Conservation (phyloP, 2,888 invertebrate genomes). For the Xestia ashworthii region DNA sequence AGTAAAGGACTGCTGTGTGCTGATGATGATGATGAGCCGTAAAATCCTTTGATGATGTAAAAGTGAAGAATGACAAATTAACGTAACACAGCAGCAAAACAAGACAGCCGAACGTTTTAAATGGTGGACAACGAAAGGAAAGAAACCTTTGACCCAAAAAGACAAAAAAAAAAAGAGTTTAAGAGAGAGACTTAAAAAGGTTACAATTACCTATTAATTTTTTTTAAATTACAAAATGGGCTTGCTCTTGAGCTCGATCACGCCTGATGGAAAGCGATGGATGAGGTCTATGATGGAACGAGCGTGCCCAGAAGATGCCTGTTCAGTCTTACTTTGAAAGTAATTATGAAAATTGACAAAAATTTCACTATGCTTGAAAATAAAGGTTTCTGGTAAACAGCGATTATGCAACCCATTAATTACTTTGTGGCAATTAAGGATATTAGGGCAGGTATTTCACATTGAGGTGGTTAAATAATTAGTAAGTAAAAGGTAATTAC, state of each 20-base stretch:
- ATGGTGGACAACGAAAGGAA: neutral
- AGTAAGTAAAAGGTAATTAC: neutral
- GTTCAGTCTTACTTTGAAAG: too few species aligned
- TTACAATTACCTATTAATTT: too few species aligned
- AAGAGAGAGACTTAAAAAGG: too few species aligned
- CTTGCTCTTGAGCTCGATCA: too few species aligned
- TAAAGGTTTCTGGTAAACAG: neutral
- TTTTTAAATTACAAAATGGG: too few species aligned
- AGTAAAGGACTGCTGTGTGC: too few species aligned
- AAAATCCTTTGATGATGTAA: neutral
- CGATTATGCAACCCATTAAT: conserved; percentile 25
- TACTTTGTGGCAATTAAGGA: conserved; percentile 28
- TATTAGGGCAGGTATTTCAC: conserved; percentile 27
- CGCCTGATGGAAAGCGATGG: too few species aligned
- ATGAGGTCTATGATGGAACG: too few species aligned
- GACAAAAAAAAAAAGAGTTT: too few species aligned
- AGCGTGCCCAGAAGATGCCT: too few species aligned
- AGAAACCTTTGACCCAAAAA: neutral
- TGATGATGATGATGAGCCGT: too few species aligned
- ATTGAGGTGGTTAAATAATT: conserved; percentile 3
- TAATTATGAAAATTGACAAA: neutral
- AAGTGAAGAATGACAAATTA: neutral
- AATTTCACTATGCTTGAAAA: neutral
- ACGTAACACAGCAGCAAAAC: neutral
- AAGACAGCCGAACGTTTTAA: too few species aligned